These are phyloP conservation scores for Cephalopterus ornatus DNA, from an alignment of 2,113 vertebrate genomes.

Conservation along the genomic window DNA sequence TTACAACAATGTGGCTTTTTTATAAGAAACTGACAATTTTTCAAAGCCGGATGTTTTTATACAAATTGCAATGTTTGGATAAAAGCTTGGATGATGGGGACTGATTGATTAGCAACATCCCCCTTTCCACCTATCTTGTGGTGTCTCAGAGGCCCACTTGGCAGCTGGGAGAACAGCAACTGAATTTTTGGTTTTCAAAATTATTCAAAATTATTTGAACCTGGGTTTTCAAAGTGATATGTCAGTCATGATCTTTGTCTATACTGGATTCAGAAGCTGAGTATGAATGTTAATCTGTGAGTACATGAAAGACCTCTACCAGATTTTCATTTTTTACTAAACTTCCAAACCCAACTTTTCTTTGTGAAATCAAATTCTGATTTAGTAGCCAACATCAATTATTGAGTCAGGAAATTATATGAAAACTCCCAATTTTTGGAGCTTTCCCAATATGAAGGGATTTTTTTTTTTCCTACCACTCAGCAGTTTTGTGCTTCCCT, in stretches of 20 bases:
- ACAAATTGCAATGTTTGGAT: background rate
- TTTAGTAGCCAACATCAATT: background rate
- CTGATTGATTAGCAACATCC: background rate
- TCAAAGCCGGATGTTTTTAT: background rate
- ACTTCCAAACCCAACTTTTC: background rate
- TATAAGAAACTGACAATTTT: background rate
- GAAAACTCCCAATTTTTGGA: background rate
- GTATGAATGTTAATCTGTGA: background rate
- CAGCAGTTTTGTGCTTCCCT: background rate
- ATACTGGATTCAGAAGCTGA: background rate
- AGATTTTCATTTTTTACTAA: background rate
- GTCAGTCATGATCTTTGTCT: background rate
- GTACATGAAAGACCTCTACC: background rate
- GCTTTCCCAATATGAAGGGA: background rate
- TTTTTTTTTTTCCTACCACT: background rate
- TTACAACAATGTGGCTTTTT: background rate
- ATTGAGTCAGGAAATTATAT: background rate
- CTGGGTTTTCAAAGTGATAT: background rate
- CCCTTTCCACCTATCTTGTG: background rate
- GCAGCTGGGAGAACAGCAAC: background rate
- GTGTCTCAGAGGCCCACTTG: background rate
- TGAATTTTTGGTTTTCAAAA: background rate
- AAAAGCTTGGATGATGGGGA: background rate
- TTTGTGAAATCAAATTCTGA: background rate
- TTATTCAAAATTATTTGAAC: background rate